Conservation (phyloP, 1,140 invertebrate genomes). For the Bathynomus jamesi region DNA sequence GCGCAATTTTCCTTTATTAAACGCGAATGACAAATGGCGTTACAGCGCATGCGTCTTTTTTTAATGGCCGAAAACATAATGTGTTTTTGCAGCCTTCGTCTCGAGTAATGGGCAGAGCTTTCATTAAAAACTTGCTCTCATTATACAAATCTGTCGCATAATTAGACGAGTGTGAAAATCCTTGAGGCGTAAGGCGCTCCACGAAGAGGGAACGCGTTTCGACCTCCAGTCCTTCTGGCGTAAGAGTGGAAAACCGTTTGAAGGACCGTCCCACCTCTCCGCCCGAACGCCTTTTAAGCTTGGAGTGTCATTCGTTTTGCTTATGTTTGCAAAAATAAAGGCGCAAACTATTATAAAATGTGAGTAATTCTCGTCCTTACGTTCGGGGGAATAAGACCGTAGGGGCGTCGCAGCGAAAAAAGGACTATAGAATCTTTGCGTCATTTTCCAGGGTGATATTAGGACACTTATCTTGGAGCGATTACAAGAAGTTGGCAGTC, state of each 20-base stretch:
- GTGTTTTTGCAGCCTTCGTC: not conserved
- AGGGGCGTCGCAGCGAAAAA: not conserved
- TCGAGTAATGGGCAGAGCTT: not conserved
- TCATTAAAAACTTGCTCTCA: constrained; percentile 24
- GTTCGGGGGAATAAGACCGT: not conserved
- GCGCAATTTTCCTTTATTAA: too few relatives aligned
- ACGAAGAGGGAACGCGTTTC: not conserved
- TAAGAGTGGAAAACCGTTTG: not conserved
- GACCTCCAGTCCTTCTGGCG: not conserved
- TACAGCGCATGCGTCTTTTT: too few relatives aligned
- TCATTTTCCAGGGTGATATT: not conserved
- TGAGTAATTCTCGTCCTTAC: not conserved
- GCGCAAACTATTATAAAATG: not conserved
- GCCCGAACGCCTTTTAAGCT: not conserved
- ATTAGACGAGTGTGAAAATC: constrained; percentile 6
- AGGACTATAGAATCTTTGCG: not conserved
- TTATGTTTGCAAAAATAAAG: not conserved
- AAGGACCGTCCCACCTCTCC: not conserved
- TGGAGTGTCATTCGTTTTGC: not conserved
- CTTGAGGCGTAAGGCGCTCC: not conserved
- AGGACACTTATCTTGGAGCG: not conserved
- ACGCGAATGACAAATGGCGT: too few relatives aligned
- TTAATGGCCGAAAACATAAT: not conserved
- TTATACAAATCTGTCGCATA: constrained; percentile 24
- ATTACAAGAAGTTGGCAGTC: not conserved